These are phyloP conservation scores for Epizoanthus fatuus DNA, from an alignment of 92 coral and sea anemone species.

Conservation along the genomic window DNA sequence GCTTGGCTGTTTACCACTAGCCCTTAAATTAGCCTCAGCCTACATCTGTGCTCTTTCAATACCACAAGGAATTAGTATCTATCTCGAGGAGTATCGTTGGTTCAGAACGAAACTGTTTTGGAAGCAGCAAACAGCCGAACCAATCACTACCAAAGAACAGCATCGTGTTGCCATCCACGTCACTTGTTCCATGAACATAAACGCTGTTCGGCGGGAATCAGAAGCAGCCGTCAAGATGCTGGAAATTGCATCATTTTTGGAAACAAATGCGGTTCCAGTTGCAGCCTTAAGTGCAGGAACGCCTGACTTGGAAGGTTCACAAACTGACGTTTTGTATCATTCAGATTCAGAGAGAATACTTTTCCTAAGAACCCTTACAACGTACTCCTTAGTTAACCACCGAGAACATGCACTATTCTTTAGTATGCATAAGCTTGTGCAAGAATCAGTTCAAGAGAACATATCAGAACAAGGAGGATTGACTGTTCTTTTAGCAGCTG, in stretches of 20 bases:
- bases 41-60: not conserved
- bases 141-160: slow-evolving; percentile 36
- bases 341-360: not conserved
- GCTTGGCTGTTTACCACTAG: slow-evolving; percentile 5
- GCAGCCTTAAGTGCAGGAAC: slow-evolving; percentile 13
- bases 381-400: slow-evolving; percentile 2
- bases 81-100: not conserved
- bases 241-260: slow-evolving; percentile 14
- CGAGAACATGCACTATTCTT: not conserved
- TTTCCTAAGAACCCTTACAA: slow-evolving; percentile 4
- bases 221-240: slow-evolving; percentile 4
- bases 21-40: not conserved
- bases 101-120: not conserved
- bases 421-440: slow-evolving; percentile 19
- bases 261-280: slow-evolving; percentile 5
- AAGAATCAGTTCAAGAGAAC: not conserved
- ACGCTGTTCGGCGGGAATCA: slow-evolving; percentile 13
- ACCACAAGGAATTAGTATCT: not conserved
- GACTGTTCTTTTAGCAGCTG: not conserved
- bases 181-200: slow-evolving; percentile 64
- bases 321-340: not conserved
- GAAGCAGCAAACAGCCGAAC: not conserved
- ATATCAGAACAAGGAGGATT: not conserved
- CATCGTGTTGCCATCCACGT: slow-evolving; percentile 58
- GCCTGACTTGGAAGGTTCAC: not conserved